phyloP scores from a whole-genome alignment of 1,140 invertebrate species.

The Bombus affinis region DNA sequence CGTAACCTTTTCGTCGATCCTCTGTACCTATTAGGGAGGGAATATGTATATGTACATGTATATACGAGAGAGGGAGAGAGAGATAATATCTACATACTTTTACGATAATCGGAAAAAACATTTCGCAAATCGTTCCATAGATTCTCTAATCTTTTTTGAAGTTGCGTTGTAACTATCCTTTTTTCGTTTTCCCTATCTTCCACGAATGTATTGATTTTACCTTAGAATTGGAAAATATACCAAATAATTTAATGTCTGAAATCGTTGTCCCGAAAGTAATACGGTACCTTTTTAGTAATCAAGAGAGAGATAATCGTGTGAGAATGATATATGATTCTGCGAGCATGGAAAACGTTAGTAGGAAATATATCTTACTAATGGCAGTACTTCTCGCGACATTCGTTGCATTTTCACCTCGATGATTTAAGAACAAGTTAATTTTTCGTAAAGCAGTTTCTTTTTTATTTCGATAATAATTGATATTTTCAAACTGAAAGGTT shows the following conservation, averaged over 20 bases:
- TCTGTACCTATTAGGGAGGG: conserved; percentile 51
- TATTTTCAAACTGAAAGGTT: conserved; percentile 30
- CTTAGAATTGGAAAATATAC: conserved; percentile 24
- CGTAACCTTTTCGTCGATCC: conserved; percentile 64
- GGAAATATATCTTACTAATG: conserved; percentile 62
- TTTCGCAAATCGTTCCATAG: conserved; percentile 58
- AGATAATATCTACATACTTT: conserved; percentile 58
- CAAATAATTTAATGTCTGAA: background rate
- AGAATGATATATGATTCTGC: background rate
- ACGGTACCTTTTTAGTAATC: background rate
- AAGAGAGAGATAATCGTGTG: background rate
- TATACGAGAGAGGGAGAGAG: background rate
- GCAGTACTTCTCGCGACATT: conserved; percentile 58
- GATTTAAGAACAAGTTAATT: conserved; percentile 44
- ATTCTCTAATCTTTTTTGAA: conserved; percentile 61
- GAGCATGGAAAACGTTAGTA: background rate
- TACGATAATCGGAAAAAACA: conserved; percentile 67
- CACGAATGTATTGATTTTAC: conserved; percentile 60
- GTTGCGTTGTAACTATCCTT: conserved; percentile 46
- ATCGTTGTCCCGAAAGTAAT: background rate
- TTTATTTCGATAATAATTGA: conserved; percentile 52
- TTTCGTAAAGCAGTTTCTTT: conserved; percentile 61
- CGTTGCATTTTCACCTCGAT: conserved; percentile 52
- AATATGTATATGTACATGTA: background rate
- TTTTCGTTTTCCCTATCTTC: conserved; percentile 63